phyloP scores from a whole-genome alignment of 1,140 invertebrate species.

The Pogonomyrmex californicus region DNA sequence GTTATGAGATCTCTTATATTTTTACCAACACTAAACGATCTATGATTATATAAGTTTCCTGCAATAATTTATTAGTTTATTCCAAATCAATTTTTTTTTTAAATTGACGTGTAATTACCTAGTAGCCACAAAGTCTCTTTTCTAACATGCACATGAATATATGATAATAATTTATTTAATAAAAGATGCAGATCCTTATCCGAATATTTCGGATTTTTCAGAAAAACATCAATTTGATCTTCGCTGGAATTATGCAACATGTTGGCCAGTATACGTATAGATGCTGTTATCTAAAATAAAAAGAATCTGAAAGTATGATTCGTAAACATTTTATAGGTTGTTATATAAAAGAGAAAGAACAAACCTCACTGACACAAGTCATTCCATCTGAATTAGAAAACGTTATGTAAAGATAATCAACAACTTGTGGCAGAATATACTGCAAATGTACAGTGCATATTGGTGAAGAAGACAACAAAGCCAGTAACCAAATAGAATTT shows the following conservation, averaged over 20 bases:
- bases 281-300: conserved; percentile 78
- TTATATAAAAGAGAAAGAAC: background rate
- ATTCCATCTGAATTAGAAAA: conserved; percentile 15
- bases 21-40: conserved; percentile 28
- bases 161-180: conserved; percentile 76
- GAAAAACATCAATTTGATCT: conserved; percentile 72
- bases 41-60: conserved; percentile 81
- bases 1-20: conserved; percentile 59
- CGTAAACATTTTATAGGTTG: conserved; percentile 5
- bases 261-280: conserved; percentile 81
- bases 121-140: conserved; percentile 84
- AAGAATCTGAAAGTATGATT: background rate
- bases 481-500: conserved; percentile 80
- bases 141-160: conserved; percentile 79
- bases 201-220: conserved; percentile 76
- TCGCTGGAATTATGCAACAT: conserved; percentile 73
- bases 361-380: conserved; percentile 29
- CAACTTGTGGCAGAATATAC: conserved; percentile 49
- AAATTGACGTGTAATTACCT: conserved; percentile 70
- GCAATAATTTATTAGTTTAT: conserved; percentile 51
- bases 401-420: conserved; percentile 60
- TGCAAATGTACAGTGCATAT: conserved; percentile 69
- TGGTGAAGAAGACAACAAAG: conserved; percentile 80
- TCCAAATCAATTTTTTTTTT: background rate
- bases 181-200: conserved; percentile 67